Base-by-base conservation (phyloP, 2,888 invertebrate genomes). In the Drosophila leonis region DNA sequence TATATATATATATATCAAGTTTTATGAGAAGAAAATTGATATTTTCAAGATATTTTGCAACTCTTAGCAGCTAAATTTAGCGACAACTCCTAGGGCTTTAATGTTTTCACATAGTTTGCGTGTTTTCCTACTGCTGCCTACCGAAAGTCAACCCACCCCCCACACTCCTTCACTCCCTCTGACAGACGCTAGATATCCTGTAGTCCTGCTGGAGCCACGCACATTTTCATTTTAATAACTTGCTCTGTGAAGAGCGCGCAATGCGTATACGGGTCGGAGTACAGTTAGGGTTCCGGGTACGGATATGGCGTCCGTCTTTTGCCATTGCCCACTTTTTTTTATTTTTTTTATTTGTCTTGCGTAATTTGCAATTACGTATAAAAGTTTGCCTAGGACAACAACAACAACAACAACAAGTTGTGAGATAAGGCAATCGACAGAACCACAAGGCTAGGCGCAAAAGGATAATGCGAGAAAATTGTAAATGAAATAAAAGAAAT, bases 211-310 rank as follows among this genome's bases (percentile, higher is more conserved):
- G 67, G 71, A 83, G 78, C 61, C 84, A 75, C 59, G 66, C 64
- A 72, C 57, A 73, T 76, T 80, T 85, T 65, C 71, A 88, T 72
- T 84, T 76, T 77, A 77, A 81, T 86, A 83, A 73, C 75, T 67
- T 60, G 33, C 20, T 61, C 42, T 65, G 56, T 18, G 52, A 39
- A 69, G 60, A 35, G 56, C 48, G 57, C 42, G 24, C 31, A 20
- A 51, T 41, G 41, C 41, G 41, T 41, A 56, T 66, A 12, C 44
- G 24, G 15, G 18, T 44, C 15, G 15, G 49, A 49, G 49, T 31
- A 49, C 31, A 31, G 49, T 49, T 49, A 52, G 52, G 52, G 27
- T 37, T 37, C 29, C 41, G 41, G 52, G 39, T 41, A 39, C 41
- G 15, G 35, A 24, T 39, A 42, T 48, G 27, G 33, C 27, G 27